Evolutionary conservation across 2,113 vertebrate species (phyloP).

Genomic region (Cyrtonyx montezumae): DNA sequence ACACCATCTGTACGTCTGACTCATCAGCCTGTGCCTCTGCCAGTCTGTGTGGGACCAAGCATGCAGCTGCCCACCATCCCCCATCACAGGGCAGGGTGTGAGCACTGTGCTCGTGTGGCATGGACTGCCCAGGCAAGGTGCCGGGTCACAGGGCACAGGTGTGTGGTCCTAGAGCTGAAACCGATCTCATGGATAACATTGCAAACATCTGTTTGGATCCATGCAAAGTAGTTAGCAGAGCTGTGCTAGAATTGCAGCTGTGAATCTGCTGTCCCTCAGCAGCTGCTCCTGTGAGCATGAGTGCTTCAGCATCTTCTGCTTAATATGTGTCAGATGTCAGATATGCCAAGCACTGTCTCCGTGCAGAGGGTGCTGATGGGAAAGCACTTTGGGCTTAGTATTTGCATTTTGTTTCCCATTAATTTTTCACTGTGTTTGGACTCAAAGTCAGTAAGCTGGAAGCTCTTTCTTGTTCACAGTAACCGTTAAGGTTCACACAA

Average conservation of each 20-base stretch:
- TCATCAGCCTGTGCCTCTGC: background rate
- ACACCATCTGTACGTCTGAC: background rate
- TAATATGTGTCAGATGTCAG: rapidly evolving
- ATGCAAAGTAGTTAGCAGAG: background rate
- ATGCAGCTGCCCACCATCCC: background rate
- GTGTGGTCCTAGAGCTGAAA: background rate
- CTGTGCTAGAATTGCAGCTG: background rate
- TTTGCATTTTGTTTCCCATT: background rate
- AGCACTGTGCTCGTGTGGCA: background rate
- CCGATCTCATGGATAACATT: background rate
- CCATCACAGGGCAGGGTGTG: background rate
- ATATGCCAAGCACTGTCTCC: background rate
- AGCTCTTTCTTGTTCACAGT: background rate
- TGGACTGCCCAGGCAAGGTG: background rate
- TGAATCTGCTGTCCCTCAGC: background rate
- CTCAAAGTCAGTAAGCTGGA: background rate
- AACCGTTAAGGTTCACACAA: background rate
- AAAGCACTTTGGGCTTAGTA: background rate
- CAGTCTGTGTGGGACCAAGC: background rate
- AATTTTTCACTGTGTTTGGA: background rate
- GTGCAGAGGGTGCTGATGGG: background rate
- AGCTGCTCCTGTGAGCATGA: background rate
- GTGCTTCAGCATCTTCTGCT: background rate
- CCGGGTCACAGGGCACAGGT: too few species aligned
- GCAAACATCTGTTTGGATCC: background rate